phyloP scores from a whole-genome alignment of 2,888 invertebrate species.

The Oegoconia quadripuncta region DNA sequence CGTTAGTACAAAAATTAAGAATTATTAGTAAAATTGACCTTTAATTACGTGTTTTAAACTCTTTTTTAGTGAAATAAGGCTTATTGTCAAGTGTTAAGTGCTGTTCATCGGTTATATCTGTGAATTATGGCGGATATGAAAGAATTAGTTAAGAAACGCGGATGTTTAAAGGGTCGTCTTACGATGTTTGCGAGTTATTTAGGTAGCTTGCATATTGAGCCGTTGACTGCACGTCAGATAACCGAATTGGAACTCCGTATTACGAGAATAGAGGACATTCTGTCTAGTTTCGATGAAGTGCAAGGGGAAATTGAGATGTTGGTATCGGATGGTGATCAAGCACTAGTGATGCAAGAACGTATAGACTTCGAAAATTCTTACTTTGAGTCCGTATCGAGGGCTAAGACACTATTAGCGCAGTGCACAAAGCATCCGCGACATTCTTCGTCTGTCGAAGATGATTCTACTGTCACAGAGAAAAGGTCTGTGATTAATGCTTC shows the following conservation, averaged over 20 bases:
- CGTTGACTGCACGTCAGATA: conserved; percentile 6
- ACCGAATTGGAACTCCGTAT: conserved; percentile 20
- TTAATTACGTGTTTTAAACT: too few relatives aligned
- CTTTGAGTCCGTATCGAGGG: too few relatives aligned
- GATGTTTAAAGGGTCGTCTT: conserved; percentile 11
- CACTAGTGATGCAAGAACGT: too few relatives aligned
- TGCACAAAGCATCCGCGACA: neutral
- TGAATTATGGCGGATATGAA: too few relatives aligned
- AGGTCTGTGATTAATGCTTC: neutral
- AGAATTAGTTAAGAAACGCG: conserved; percentile 1
- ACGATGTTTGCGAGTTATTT: conserved; percentile 14
- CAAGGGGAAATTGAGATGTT: conserved; percentile 19
- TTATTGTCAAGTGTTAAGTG: too few relatives aligned
- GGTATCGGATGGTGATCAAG: conserved; percentile 15
- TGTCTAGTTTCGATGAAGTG: conserved; percentile 21
- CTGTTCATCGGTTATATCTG: too few relatives aligned
- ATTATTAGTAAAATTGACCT: too few relatives aligned
- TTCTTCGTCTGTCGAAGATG: neutral
- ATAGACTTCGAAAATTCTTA: too few relatives aligned
- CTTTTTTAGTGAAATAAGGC: too few relatives aligned
- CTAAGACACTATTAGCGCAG: neutral
- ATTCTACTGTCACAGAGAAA: neutral
- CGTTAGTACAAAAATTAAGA: too few relatives aligned
- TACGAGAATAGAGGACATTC: conserved; percentile 16
- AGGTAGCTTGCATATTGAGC: conserved; percentile 4